These are phyloP conservation scores for Physella acuta DNA, from an alignment of 1,140 invertebrate genomes.

Conservation along the genomic window DNA sequence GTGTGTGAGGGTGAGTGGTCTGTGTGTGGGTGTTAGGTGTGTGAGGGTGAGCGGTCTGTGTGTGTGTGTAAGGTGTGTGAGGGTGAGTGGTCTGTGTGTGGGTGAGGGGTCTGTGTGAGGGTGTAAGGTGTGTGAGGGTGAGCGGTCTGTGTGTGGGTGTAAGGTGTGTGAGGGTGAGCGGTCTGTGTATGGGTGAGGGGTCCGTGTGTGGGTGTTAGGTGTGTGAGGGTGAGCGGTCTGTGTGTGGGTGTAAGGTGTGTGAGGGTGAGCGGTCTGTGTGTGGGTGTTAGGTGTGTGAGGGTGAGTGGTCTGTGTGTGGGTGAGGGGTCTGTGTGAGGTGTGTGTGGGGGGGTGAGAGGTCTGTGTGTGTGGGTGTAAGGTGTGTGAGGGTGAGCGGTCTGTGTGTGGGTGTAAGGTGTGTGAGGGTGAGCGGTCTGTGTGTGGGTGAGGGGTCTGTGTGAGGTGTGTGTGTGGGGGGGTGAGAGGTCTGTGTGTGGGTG, in stretches of 20 bases:
- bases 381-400: too few species aligned
- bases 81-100: not conserved
- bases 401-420: too few species aligned
- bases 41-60: conserved; percentile 1
- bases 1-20: not conserved
- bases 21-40: not conserved
- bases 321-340: not conserved
- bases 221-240: not conserved
- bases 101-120: not conserved
- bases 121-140: not conserved
- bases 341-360: too few species aligned
- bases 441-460: not conserved
- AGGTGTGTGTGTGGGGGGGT: not conserved
- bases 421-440: too few species aligned
- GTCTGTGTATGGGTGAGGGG: not conserved
- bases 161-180: too few species aligned
- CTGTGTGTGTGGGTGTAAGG: too few species aligned
- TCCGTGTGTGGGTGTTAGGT: not conserved
- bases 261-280: not conserved
- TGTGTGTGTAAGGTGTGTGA: not conserved
- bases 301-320: not conserved
- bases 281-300: not conserved
- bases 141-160: not conserved
- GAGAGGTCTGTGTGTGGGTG: not conserved
- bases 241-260: not conserved